Conservation (phyloP, 2,113 vertebrate species). For the Corvus cornix region DNA sequence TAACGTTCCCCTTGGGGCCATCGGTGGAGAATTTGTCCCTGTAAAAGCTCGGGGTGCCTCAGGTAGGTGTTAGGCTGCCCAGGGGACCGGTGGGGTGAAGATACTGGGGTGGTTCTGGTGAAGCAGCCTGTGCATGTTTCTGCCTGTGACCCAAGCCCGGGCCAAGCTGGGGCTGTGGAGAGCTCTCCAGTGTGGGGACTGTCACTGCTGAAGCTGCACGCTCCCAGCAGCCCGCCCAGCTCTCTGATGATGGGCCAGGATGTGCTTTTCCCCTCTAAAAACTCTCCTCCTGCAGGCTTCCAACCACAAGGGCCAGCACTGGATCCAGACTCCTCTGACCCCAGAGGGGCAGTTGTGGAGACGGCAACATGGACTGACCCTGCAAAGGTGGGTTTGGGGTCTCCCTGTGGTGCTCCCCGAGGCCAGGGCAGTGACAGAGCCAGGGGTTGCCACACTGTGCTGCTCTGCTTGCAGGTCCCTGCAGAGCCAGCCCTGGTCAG, state of each 20-base stretch:
- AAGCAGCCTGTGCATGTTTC: not conserved
- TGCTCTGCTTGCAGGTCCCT: not conserved
- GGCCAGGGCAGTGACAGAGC: not conserved
- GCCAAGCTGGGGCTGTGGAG: not conserved
- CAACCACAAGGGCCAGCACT: not conserved
- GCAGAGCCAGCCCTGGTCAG: rapidly evolving
- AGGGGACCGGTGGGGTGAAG: not conserved
- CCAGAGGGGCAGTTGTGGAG: not conserved
- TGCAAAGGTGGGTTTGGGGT: not conserved
- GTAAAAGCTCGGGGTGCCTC: not conserved
- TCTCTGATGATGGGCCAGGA: not conserved
- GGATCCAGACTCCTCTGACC: not conserved
- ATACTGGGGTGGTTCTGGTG: not conserved
- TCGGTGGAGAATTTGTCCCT: not conserved
- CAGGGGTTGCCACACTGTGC: rapidly evolving
- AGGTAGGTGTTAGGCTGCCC: not conserved
- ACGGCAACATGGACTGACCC: rapidly evolving
- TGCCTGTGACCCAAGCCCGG: not conserved
- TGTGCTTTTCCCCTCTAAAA: not conserved
- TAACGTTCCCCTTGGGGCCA: not conserved
- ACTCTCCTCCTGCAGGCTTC: not conserved
- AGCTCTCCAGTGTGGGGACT: not conserved
- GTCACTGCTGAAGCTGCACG: not conserved
- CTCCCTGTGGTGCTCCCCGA: rapidly evolving
- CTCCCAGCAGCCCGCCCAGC: not conserved